Conservation (phyloP, 2,797 vertebrate species). For the Diplodus sargus region DNA sequence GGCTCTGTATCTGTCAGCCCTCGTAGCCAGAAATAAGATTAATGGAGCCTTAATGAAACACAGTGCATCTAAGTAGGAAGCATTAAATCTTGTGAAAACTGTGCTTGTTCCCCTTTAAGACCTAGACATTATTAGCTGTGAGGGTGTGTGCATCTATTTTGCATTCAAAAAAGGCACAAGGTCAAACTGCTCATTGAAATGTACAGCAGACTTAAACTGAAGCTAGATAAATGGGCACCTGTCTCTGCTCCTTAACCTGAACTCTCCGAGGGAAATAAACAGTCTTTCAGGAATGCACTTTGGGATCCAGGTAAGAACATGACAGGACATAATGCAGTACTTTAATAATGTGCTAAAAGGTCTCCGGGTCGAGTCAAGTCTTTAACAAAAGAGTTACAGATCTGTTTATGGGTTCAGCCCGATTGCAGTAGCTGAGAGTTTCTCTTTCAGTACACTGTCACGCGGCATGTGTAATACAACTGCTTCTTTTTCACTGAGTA, state of each 20-base stretch:
- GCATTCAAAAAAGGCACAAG: slow-evolving; percentile 62
- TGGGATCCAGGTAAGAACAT: neutral
- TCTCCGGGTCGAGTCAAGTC: slow-evolving; percentile 8
- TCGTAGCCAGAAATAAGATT: neutral
- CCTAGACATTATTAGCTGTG: slow-evolving; percentile 50
- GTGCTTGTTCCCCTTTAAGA: slow-evolving; percentile 35
- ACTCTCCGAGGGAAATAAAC: slow-evolving; percentile 15
- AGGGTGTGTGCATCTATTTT: slow-evolving; percentile 40
- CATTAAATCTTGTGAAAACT: neutral
- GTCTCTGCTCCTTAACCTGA: slow-evolving; percentile 35
- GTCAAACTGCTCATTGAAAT: slow-evolving; percentile 62
- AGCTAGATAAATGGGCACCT: slow-evolving; percentile 39
- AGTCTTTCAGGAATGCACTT: slow-evolving; percentile 1
- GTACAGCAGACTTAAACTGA: slow-evolving; percentile 47
- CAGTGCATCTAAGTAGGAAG: neutral
- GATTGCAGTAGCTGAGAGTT: neutral
- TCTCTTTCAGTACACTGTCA: neutral
- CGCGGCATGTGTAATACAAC: slow-evolving; percentile 14
- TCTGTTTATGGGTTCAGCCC: neutral
- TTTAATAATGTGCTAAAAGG: slow-evolving; percentile 11
- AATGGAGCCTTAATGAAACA: neutral
- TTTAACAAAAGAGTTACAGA: slow-evolving; percentile 19
- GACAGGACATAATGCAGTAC: neutral
- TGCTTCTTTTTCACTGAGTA: slow-evolving; percentile 2
- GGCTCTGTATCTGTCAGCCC: neutral